Evolutionary conservation across 2,888 invertebrate genomes (phyloP).

Genomic region (Dynastes hyllus): DNA sequence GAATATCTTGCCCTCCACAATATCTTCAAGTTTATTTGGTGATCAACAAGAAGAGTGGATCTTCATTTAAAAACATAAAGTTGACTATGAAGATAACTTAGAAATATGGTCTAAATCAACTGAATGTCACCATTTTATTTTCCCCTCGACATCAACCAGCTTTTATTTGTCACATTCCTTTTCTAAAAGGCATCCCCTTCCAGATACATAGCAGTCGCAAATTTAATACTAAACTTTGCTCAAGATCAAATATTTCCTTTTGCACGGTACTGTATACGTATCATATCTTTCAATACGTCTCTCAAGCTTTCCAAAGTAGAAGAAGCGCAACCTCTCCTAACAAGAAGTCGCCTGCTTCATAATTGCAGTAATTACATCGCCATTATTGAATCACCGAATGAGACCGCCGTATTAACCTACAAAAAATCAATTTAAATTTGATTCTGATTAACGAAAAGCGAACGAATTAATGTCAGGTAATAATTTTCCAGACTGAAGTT

Average conservation of each 20-base stretch:
- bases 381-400: slow-evolving; percentile 35
- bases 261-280: background rate
- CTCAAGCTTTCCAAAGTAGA: slow-evolving; percentile 10
- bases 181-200: too few species aligned
- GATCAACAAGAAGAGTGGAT: too few species aligned
- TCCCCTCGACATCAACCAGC: too few species aligned
- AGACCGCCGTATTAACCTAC: slow-evolving; percentile 28
- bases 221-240: too few species aligned
- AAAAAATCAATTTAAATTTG: slow-evolving; percentile 46
- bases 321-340: slow-evolving; percentile 29
- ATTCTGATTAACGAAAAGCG: slow-evolving; percentile 39
- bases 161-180: too few species aligned
- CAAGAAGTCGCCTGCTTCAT: slow-evolving; percentile 28
- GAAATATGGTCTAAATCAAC: too few species aligned
- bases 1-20: too few species aligned
- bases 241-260: background rate
- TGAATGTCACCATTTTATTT: too few species aligned
- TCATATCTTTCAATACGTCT: background rate
- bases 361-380: slow-evolving; percentile 41
- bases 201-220: too few species aligned
- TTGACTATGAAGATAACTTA: too few species aligned
- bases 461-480: slow-evolving; percentile 31
- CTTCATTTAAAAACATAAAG: too few species aligned
- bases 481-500: slow-evolving; percentile 28
- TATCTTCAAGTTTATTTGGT: too few species aligned